Percentiles rank a stretch among this genome's conserved stretches.
phyloP scores from a whole-genome alignment of 2,888 invertebrate genomes.

The Psylliodes chrysocephalus region DNA sequence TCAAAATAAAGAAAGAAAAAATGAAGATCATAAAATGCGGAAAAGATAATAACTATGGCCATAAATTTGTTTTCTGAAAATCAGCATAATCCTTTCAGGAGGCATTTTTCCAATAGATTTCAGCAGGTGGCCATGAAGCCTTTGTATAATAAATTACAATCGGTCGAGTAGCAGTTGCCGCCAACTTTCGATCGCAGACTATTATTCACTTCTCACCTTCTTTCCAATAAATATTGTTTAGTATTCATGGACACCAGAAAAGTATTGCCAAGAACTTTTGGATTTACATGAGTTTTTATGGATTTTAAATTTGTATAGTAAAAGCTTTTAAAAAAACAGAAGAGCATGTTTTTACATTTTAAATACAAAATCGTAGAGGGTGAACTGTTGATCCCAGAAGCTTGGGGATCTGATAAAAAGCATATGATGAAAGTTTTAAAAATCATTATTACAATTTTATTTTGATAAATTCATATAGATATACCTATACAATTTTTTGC shows the following conservation, averaged over 20 bases:
- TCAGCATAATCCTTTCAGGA: conserved; percentile 32
- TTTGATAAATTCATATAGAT: too few relatives aligned
- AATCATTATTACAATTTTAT: too few relatives aligned
- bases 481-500: too few relatives aligned
- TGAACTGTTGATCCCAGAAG: too few relatives aligned
- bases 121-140: conserved; percentile 50
- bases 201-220: conserved; percentile 21
- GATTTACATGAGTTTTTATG: neutral
- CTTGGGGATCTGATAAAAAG: too few relatives aligned
- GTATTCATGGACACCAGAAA: conserved; percentile 9
- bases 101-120: conserved; percentile 49
- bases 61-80: conserved; percentile 32
- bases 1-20: too few relatives aligned
- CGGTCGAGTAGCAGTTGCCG: conserved; percentile 47
- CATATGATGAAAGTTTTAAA: too few relatives aligned
- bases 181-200: conserved; percentile 33
- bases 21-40: conserved; percentile 10
- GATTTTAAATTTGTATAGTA: neutral
- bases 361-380: too few relatives aligned
- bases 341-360: too few relatives aligned
- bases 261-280: neutral
- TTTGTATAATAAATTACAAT: conserved; percentile 51
- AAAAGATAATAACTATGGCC: conserved; percentile 17
- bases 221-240: conserved; percentile 4
- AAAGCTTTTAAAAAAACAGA: too few relatives aligned